Conservation (phyloP, 1,140 invertebrate species). For the Magallana ariakensis region DNA sequence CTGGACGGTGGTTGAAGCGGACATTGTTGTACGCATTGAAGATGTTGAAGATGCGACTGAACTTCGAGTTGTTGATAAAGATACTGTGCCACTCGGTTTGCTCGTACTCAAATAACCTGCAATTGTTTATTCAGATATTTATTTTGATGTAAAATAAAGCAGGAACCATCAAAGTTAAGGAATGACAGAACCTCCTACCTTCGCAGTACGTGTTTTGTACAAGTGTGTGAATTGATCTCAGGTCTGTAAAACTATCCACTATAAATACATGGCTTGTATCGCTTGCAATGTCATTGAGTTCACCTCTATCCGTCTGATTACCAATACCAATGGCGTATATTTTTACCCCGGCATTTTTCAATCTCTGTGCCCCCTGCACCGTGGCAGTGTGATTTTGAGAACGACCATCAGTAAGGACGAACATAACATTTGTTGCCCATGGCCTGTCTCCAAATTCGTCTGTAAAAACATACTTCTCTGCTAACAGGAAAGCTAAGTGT, state of each 20-base stretch:
- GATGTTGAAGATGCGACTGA: background rate
- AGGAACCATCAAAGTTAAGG: background rate
- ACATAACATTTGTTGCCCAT: background rate
- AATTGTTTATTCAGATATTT: background rate
- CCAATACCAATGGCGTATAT: conserved; percentile 32
- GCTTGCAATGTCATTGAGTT: conserved; percentile 15
- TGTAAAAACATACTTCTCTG: conserved; percentile 5
- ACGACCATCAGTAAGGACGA: conserved; percentile 29
- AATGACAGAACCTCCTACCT: background rate
- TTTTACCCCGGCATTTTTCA: background rate
- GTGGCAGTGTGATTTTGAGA: conserved; percentile 19
- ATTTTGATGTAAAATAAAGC: background rate
- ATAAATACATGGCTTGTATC: conserved; percentile 11
- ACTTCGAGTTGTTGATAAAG: background rate
- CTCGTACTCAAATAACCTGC: background rate
- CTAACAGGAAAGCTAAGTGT: background rate
- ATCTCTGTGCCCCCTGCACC: background rate
- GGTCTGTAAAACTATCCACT: conserved; percentile 1
- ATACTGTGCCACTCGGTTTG: background rate
- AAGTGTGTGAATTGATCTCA: background rate
- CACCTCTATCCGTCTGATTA: background rate
- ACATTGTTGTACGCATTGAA: too few species aligned
- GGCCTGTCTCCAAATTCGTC: background rate
- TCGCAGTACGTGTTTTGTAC: conserved; percentile 21
- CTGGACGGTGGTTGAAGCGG: background rate